Conservation (phyloP, 2,888 invertebrate species). For the Megamerina dolium region DNA sequence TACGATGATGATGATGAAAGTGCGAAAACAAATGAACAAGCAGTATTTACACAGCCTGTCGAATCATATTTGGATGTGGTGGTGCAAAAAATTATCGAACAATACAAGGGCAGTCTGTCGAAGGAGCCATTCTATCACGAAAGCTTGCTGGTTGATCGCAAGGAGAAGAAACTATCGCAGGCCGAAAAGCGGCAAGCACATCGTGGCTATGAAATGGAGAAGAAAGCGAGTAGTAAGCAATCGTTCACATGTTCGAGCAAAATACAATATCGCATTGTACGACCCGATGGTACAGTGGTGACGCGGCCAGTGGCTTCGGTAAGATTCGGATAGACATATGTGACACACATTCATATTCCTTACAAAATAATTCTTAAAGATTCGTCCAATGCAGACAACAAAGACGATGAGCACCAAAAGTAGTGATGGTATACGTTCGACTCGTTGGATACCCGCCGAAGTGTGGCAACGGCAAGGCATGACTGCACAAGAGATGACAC, state of each 20-base stretch:
- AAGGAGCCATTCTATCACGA: slow-evolving; percentile 94
- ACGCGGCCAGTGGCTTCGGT: slow-evolving; percentile 65
- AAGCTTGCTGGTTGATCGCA: slow-evolving; percentile 86
- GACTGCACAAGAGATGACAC: slow-evolving; percentile 90
- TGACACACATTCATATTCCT: background rate
- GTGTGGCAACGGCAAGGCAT: slow-evolving; percentile 91
- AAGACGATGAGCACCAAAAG: slow-evolving; percentile 39
- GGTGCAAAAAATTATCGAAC: slow-evolving; percentile 65
- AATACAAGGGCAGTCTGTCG: slow-evolving; percentile 60
- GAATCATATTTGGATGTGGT: slow-evolving; percentile 67
- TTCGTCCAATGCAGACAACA: slow-evolving; percentile 76
- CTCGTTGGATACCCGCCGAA: slow-evolving; percentile 80
- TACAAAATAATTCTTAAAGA: slow-evolving; percentile 42
- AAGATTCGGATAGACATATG: slow-evolving; percentile 19
- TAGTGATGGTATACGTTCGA: slow-evolving; percentile 50
- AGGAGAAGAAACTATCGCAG: slow-evolving; percentile 88
- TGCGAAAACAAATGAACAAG: slow-evolving; percentile 52
- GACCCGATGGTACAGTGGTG: slow-evolving; percentile 56
- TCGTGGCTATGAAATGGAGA: slow-evolving; percentile 87
- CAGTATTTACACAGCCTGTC: slow-evolving; percentile 53
- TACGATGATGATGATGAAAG: slow-evolving; percentile 70
- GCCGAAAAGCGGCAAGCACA: slow-evolving; percentile 91
- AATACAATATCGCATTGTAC: slow-evolving; percentile 57
- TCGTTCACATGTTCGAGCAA: slow-evolving; percentile 51
- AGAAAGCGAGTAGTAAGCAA: slow-evolving; percentile 71